Conservation (phyloP, 2,797 vertebrate genomes). For the Enteromius trimaculatus region DNA sequence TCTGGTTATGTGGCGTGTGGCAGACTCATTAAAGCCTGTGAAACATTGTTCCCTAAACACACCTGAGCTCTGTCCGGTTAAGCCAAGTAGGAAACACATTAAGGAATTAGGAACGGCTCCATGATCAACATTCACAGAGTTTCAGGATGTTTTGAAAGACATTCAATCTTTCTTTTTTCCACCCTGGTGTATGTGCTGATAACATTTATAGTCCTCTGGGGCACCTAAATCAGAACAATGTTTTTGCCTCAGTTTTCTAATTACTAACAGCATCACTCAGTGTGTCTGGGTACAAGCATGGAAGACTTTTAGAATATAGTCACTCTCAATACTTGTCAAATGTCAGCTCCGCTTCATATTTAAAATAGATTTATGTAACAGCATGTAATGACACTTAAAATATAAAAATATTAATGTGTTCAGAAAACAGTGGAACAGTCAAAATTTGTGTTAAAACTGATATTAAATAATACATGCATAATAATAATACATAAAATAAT, state of each 20-base stretch:
- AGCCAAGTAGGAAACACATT: constrained; percentile 30
- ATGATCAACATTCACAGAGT: constrained; percentile 24
- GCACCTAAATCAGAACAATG: constrained; percentile 3
- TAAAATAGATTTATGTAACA: background rate
- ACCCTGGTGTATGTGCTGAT: constrained; percentile 1
- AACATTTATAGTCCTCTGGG: constrained; percentile 1
- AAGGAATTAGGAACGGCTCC: constrained; percentile 29
- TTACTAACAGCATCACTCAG: background rate
- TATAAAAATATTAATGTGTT: background rate
- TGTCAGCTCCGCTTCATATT: background rate
- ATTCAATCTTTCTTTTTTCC: constrained; percentile 14
- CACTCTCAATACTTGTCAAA: background rate
- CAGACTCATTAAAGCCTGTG: background rate
- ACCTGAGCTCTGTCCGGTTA: constrained; percentile 27
- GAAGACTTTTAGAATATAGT: background rate
- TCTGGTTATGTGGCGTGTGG: constrained; percentile 6
- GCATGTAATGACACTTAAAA: background rate
- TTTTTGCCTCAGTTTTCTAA: background rate
- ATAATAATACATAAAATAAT: too few relatives aligned
- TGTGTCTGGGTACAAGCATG: background rate
- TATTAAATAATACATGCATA: background rate
- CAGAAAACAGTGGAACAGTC: background rate
- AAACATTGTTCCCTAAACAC: background rate
- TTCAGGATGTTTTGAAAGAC: constrained; percentile 32
- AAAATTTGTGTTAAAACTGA: background rate